phyloP scores from a whole-genome alignment of 2,888 invertebrate species.

The Lepidonotus clava region DNA sequence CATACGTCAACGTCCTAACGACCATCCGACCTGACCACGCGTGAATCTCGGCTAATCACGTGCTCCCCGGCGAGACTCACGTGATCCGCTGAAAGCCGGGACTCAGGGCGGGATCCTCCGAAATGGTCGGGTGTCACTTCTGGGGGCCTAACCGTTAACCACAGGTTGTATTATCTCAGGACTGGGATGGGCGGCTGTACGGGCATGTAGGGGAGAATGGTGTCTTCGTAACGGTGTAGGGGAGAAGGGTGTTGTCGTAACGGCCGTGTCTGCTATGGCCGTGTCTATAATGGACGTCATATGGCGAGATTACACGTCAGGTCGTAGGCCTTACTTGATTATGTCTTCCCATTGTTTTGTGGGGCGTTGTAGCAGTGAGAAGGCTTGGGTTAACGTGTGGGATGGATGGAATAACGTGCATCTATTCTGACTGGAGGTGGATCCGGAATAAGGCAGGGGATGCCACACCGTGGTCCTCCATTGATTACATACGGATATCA shows the following conservation, averaged over 20 bases:
- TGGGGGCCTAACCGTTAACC: constrained; percentile 9
- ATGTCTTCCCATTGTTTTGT: too few species aligned
- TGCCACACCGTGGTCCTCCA: too few species aligned
- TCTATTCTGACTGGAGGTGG: too few species aligned
- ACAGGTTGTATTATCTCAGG: not conserved
- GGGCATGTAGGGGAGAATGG: not conserved
- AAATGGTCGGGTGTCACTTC: constrained; percentile 27
- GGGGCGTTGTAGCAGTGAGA: too few species aligned
- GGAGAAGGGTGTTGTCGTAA: too few species aligned
- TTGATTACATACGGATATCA: too few species aligned
- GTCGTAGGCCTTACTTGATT: too few species aligned
- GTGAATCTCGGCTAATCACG: constrained; percentile 29
- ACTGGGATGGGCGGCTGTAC: not conserved
- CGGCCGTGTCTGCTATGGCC: not conserved
- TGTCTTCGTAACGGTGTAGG: too few species aligned
- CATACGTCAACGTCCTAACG: not conserved
- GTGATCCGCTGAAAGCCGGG: constrained; percentile 9
- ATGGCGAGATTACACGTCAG: constrained; percentile 23
- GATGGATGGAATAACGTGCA: too few species aligned
- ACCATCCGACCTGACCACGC: not conserved
- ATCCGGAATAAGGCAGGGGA: too few species aligned
- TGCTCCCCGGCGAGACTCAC: not conserved
- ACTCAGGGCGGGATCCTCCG: not conserved
- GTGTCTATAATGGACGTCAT: too few species aligned
- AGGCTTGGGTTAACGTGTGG: too few species aligned